These are phyloP conservation scores for Eueides isabella DNA, from an alignment of 1,140 invertebrate genomes.

Conservation along the genomic window DNA sequence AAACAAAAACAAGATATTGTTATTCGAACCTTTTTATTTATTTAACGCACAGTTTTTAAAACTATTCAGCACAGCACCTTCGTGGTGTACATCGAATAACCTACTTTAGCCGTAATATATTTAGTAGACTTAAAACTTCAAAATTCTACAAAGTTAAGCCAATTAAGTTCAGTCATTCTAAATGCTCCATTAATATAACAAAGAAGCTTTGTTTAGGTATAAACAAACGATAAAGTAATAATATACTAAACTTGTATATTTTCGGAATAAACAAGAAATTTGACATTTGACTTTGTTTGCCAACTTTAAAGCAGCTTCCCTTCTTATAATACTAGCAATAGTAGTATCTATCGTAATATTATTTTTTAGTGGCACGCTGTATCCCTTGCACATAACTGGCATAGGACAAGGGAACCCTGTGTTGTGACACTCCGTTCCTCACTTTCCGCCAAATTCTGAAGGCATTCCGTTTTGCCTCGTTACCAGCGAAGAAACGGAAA, in stretches of 20 bases:
- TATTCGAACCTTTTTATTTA: no score
- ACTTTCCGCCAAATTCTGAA: no score
- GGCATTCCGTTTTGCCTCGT: no score
- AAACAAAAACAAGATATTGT: no score
- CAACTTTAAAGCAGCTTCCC: not conserved
- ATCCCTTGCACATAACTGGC: no score
- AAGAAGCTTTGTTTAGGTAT: slow-evolving; percentile 9
- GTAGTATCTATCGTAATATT: no score
- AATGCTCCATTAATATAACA: slow-evolving; percentile 11
- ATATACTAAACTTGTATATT: slow-evolving; percentile 2
- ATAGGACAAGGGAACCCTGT: no score
- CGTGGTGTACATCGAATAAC: not conserved
- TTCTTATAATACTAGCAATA: no score
- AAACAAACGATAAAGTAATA: slow-evolving; percentile 18
- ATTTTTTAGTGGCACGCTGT: no score
- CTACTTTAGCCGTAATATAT: not conserved
- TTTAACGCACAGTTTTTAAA: not conserved
- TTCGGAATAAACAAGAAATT: not conserved
- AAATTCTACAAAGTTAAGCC: not conserved
- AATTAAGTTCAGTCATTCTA: slow-evolving; percentile 5
- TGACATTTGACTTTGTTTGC: not conserved
- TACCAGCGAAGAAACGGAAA: no score
- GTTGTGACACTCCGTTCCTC: no score
- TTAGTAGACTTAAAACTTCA: not conserved
- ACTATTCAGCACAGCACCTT: not conserved